phyloP scores from a whole-genome alignment of 2,888 invertebrate species.

The Melolontha melolontha region DNA sequence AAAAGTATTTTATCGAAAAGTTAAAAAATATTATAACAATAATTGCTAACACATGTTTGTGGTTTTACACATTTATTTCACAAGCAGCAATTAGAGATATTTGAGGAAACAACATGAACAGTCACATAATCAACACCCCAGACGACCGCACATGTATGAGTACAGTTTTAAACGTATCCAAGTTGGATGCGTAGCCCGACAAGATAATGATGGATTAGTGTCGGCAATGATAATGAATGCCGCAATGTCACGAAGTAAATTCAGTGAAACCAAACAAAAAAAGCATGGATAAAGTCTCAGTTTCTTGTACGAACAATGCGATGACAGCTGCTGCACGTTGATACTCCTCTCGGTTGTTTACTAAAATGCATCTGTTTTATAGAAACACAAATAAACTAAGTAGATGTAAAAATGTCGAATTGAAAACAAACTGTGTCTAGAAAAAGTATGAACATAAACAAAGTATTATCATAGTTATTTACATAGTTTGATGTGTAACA shows the following conservation, averaged over 20 bases:
- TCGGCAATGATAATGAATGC: slow-evolving; percentile 37
- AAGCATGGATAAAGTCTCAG: slow-evolving; percentile 16
- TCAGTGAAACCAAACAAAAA: slow-evolving; percentile 28
- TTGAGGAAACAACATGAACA: too few relatives aligned
- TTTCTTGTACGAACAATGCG: slow-evolving; percentile 34
- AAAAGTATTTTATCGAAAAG: too few relatives aligned
- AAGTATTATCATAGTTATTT: too few relatives aligned
- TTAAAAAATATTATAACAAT: too few relatives aligned
- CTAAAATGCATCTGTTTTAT: slow-evolving; percentile 26
- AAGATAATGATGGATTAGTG: slow-evolving; percentile 39
- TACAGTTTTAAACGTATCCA: slow-evolving; percentile 13
- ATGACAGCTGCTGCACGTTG: slow-evolving; percentile 32
- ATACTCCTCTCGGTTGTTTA: slow-evolving; percentile 30
- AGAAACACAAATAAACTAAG: slow-evolving; percentile 27
- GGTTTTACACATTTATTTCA: too few relatives aligned
- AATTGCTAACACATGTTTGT: too few relatives aligned
- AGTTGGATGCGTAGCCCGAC: slow-evolving; percentile 8
- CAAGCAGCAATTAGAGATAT: too few relatives aligned
- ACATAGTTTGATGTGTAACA: too few relatives aligned
- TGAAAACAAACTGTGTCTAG: neutral
- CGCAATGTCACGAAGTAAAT: slow-evolving; percentile 28
- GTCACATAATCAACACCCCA: neutral
- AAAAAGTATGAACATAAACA: neutral
- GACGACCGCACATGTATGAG: neutral
- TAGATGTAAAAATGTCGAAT: slow-evolving; percentile 7